phyloP scores from a whole-genome alignment of 2,797 vertebrate genomes.

The Neomorphus geoffroyi region DNA sequence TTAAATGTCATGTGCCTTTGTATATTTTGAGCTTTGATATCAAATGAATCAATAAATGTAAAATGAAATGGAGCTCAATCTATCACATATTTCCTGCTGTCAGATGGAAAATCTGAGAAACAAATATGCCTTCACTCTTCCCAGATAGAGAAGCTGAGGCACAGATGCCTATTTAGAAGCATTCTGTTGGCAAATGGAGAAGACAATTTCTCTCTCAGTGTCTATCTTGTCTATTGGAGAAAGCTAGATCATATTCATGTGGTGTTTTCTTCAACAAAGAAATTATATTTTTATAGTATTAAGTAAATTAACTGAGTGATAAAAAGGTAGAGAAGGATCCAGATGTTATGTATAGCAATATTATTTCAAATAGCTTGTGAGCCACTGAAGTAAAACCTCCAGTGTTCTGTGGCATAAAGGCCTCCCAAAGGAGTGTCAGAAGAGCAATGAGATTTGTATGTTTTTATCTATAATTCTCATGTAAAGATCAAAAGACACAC shows the following conservation, averaged over 20 bases:
- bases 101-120: not conserved
- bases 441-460: not conserved
- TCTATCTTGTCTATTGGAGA: not conserved
- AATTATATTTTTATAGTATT: slow-evolving; percentile 6
- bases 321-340: slow-evolving; percentile 25
- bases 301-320: slow-evolving; percentile 41
- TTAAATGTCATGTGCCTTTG: slow-evolving; percentile 19
- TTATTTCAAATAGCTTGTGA: not conserved
- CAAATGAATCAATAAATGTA: slow-evolving; percentile 15
- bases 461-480: not conserved
- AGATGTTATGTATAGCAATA: slow-evolving; percentile 7
- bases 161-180: slow-evolving; percentile 33
- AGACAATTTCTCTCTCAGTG: not conserved
- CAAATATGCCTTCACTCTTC: not conserved
- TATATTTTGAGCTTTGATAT: slow-evolving; percentile 33
- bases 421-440: not conserved
- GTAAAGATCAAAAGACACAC: not conserved
- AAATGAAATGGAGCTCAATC: slow-evolving; percentile 28
- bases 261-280: slow-evolving; percentile 25
- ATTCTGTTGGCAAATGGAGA: not conserved
- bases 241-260: not conserved
- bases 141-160: slow-evolving; percentile 6
- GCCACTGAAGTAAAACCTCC: not conserved
- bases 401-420: not conserved
- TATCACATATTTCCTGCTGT: slow-evolving; percentile 39